A percentile compares a stretch with the other conserved stretches of the same genome.
phyloP scores from a whole-genome alignment of 1,140 invertebrate species.

The Drosophila asahinai region DNA sequence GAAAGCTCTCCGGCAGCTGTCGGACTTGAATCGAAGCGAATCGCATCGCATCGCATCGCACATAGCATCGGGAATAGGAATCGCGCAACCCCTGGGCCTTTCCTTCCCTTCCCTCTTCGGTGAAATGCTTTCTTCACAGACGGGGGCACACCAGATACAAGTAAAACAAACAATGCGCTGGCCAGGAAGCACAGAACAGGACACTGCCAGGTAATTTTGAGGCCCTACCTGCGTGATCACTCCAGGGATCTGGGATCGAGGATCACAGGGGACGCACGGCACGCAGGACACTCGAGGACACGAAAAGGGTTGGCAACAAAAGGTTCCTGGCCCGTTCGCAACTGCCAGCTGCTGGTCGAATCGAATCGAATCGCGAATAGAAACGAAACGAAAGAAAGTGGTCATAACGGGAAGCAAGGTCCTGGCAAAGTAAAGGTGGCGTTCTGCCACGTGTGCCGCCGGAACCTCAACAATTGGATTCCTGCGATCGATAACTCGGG shows the following conservation, averaged over 20 bases:
- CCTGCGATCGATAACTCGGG: not conserved
- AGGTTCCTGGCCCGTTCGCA: slow-evolving; percentile 1
- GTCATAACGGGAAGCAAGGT: slow-evolving; percentile 35
- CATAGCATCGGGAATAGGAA: slow-evolving; percentile 18
- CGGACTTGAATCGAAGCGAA: slow-evolving; percentile 18
- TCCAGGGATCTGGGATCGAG: slow-evolving; percentile 19
- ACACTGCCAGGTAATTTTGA: slow-evolving; percentile 32
- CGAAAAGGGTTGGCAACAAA: slow-evolving; percentile 56
- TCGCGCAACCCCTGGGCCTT: slow-evolving; percentile 28
- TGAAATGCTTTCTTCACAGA: slow-evolving; percentile 71
- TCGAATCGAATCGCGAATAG: slow-evolving; percentile 13
- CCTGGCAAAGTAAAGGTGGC: slow-evolving; percentile 22
- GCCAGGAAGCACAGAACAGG: slow-evolving; percentile 25
- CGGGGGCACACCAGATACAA: slow-evolving; percentile 23
- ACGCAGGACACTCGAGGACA: slow-evolving; percentile 24
- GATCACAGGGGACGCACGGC: slow-evolving; percentile 30
- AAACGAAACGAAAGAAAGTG: slow-evolving; percentile 26
- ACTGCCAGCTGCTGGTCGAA: slow-evolving; percentile 41
- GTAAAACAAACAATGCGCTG: slow-evolving; percentile 35
- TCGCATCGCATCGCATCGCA: slow-evolving; percentile 5
- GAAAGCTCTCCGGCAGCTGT: slow-evolving; percentile 30
- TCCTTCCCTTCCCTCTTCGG: slow-evolving; percentile 5
- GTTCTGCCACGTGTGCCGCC: slow-evolving; percentile 35
- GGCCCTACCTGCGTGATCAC: slow-evolving; percentile 52
- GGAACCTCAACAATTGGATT: slow-evolving; percentile 19